Evolutionary conservation across 2,888 invertebrate species (phyloP).

Genomic region (Anorthoa munda): DNA sequence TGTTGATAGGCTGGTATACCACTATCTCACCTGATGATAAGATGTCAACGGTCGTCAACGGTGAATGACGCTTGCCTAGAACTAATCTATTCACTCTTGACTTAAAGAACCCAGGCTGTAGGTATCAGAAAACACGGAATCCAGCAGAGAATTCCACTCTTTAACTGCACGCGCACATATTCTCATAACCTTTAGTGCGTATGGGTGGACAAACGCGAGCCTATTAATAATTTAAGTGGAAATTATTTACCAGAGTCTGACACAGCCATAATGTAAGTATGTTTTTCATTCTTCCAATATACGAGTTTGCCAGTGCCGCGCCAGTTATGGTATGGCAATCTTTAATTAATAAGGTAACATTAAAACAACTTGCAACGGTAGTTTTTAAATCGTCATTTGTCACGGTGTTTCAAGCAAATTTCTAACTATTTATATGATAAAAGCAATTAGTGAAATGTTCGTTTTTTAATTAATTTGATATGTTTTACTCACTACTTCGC

Average conservation of each 20-base stretch:
- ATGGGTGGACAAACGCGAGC: too few relatives aligned
- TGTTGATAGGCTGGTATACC: too few relatives aligned
- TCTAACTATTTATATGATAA: conserved; percentile 17
- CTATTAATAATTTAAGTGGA: too few relatives aligned
- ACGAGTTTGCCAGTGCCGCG: not conserved
- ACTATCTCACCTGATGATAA: too few relatives aligned
- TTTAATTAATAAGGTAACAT: conserved; percentile 14
- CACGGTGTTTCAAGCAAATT: conserved; percentile 36
- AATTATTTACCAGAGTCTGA: conserved; percentile 33
- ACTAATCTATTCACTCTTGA: too few relatives aligned
- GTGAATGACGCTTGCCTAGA: too few relatives aligned
- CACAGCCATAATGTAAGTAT: conserved; percentile 9
- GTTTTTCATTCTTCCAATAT: conserved; percentile 25
- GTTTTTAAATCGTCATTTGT: conserved; percentile 23
- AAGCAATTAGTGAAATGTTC: conserved; percentile 6
- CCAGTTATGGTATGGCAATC: not conserved
- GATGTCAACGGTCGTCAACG: too few relatives aligned
- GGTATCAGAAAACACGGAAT: too few relatives aligned
- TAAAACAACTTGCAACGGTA: conserved; percentile 2
- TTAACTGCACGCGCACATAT: too few relatives aligned
- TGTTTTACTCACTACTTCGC: conserved; percentile 10
- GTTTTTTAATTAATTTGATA: not conserved
- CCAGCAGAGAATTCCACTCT: too few relatives aligned
- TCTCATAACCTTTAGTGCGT: too few relatives aligned
- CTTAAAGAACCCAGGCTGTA: too few relatives aligned